A percentile compares a stretch with the other conserved stretches of the same genome.
Conservation (phyloP, 2,797 vertebrate species). For the Lithobates pipiens region DNA sequence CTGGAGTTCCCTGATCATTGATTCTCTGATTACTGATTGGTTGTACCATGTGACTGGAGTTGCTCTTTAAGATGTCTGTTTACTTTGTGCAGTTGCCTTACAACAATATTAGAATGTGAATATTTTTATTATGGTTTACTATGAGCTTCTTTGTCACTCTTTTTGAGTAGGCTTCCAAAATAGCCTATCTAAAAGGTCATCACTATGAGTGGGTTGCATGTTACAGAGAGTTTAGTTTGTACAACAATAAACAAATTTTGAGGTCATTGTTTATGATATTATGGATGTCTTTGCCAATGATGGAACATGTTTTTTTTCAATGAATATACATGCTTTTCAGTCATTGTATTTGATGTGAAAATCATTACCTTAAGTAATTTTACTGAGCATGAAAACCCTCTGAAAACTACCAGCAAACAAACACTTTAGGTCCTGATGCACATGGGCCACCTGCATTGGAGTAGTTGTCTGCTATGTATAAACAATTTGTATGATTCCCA, state of each 20-base stretch:
- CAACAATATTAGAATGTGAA: constrained; percentile 6
- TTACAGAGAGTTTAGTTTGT: constrained; percentile 58
- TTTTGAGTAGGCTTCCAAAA: constrained; percentile 53
- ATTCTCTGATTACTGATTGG: not conserved
- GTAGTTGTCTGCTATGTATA: no score
- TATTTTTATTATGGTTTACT: constrained; percentile 40
- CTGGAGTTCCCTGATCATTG: no score
- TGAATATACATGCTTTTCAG: not conserved
- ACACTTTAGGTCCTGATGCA: not conserved
- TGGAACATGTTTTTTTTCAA: constrained; percentile 18
- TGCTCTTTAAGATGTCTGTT: constrained; percentile 19
- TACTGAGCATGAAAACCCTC: not conserved
- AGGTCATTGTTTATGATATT: constrained; percentile 52
- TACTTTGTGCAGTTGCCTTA: constrained; percentile 15
- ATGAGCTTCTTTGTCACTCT: constrained; percentile 40
- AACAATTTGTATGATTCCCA: no score
- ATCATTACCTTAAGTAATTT: not conserved
- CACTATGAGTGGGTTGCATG: constrained; percentile 30
- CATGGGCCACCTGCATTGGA: no score
- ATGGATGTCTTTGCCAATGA: constrained; percentile 30
- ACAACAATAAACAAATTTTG: constrained; percentile 46
- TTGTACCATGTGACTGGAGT: not conserved
- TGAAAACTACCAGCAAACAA: not conserved
- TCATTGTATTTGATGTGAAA: not conserved
- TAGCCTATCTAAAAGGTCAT: constrained; percentile 50